Conservation (phyloP, 2,113 vertebrate species). For the Sebastes schlegelii region DNA sequence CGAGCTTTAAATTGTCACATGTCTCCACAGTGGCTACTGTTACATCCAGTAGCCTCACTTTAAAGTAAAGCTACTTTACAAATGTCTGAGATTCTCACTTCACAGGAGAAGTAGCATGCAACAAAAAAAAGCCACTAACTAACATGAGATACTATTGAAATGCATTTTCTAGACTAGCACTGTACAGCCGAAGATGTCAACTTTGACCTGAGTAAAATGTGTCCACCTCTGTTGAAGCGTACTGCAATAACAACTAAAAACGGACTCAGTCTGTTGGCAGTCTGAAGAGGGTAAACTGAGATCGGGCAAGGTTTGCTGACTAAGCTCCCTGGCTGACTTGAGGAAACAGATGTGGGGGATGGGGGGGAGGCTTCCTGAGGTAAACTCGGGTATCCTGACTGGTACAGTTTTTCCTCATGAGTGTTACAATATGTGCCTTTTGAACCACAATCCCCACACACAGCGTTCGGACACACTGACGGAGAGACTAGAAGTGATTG, state of each 20-base stretch:
- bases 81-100: conserved; percentile 6
- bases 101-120: background rate
- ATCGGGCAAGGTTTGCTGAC: conserved; percentile 34
- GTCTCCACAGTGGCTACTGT: background rate
- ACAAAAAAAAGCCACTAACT: background rate
- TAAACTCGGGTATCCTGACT: conserved; percentile 10
- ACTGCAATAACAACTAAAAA: background rate
- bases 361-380: background rate
- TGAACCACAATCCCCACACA: background rate
- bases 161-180: background rate
- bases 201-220: conserved; percentile 5
- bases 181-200: background rate
- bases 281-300: background rate
- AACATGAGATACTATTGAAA: background rate
- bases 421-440: conserved; percentile 57
- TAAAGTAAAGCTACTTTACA: background rate
- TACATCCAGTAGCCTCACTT: background rate
- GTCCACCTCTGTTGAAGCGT: background rate
- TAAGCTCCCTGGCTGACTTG: background rate
- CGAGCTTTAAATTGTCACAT: background rate
- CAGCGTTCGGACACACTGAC: background rate
- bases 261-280: conserved; percentile 18
- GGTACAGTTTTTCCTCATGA: conserved; percentile 4
- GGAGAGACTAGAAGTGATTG: conserved; percentile 5
- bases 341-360: conserved; percentile 6